Conservation (phyloP, 2,888 invertebrate species). For the Cryptocheilus praepositus region DNA sequence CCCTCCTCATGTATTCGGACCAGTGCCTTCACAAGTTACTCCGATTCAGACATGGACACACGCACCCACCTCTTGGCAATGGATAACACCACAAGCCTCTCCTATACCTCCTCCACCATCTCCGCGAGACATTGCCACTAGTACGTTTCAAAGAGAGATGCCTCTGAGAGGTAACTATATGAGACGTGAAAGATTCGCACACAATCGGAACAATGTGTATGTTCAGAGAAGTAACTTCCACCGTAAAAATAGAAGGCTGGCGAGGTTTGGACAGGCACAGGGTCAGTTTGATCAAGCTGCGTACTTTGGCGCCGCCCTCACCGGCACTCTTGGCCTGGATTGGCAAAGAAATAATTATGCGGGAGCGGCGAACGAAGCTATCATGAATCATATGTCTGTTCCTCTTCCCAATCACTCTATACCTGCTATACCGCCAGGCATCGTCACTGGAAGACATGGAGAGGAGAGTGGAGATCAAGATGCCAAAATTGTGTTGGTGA, state of each 20-base stretch:
- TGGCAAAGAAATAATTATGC: conserved; percentile 66
- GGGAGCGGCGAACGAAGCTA: conserved; percentile 53
- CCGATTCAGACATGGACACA: conserved; percentile 64
- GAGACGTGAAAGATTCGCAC: conserved; percentile 66
- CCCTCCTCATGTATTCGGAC: conserved; percentile 65
- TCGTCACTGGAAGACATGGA: conserved; percentile 50
- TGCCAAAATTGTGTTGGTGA: conserved; percentile 58
- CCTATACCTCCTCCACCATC: conserved; percentile 59
- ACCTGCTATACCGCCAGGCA: conserved; percentile 48
- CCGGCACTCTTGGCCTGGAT: conserved; percentile 60
- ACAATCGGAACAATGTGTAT: conserved; percentile 65
- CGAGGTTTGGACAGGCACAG: conserved; percentile 62
- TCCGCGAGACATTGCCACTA: conserved; percentile 56
- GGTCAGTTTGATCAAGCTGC: conserved; percentile 65
- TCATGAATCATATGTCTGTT: conserved; percentile 63
- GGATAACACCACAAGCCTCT: conserved; percentile 68
- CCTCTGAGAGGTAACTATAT: conserved; percentile 64
- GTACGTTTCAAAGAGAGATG: conserved; percentile 65
- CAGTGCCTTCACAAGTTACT: conserved; percentile 66
- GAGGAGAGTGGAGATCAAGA: conserved; percentile 63
- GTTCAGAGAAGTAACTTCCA: conserved; percentile 68
- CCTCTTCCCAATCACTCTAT: conserved; percentile 61
- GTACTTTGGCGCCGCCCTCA: conserved; percentile 63
- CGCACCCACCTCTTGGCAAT: conserved; percentile 67
- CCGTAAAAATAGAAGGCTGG: conserved; percentile 65